Conservation (phyloP, 1,140 invertebrate genomes). For the Eufriesea mexicana region DNA sequence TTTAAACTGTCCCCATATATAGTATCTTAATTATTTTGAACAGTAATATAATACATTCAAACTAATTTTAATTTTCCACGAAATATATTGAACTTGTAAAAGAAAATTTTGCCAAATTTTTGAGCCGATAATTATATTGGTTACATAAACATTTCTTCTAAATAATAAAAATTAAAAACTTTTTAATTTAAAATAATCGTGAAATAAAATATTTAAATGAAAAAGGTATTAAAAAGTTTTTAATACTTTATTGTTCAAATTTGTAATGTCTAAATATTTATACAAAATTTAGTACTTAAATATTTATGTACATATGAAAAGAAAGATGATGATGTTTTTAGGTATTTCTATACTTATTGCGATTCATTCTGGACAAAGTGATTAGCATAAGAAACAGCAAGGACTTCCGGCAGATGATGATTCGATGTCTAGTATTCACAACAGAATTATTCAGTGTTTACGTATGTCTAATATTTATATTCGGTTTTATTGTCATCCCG, state of each 20-base stretch:
- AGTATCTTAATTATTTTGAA: not conserved
- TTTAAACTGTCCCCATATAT: not conserved
- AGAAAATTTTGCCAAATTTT: not conserved
- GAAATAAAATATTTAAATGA: not conserved
- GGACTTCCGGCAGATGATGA: conserved; percentile 66
- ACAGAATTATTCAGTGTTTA: conserved; percentile 74
- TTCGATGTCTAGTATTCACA: conserved; percentile 71
- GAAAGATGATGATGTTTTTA: conserved; percentile 57
- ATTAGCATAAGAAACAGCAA: conserved; percentile 70
- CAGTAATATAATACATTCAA: not conserved
- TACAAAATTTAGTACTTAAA: conserved; percentile 7
- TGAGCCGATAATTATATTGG: not conserved
- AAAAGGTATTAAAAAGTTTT: not conserved
- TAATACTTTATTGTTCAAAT: not conserved
- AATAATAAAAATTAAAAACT: not conserved
- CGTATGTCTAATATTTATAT: conserved; percentile 73
- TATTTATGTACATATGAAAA: not conserved
- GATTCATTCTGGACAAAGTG: conserved; percentile 75
- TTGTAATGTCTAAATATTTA: conserved; percentile 1
- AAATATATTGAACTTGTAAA: no score
- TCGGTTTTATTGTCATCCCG: conserved; percentile 74
- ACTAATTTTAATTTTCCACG: not conserved
- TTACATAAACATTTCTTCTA: not conserved
- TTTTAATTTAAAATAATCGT: not conserved
- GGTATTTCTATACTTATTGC: conserved; percentile 75